Evolutionary conservation across 2,888 invertebrate species (phyloP).

Genomic region (Nipponacmea schrenckii): DNA sequence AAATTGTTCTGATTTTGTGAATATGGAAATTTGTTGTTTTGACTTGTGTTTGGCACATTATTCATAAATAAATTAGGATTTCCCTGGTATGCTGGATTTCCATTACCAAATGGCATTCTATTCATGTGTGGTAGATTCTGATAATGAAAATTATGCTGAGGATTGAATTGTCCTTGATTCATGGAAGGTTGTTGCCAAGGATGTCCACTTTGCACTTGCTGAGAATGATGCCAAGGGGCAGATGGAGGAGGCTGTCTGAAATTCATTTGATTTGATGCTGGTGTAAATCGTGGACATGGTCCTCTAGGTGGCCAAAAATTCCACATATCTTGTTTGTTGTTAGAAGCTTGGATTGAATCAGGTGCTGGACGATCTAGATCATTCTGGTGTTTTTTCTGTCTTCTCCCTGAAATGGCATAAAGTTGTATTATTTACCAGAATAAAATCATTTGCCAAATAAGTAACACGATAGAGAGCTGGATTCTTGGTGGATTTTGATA

Average conservation of each 20-base stretch:
- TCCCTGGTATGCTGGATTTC: background rate
- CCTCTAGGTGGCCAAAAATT: background rate
- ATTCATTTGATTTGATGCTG: background rate
- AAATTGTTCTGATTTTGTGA: too few relatives aligned
- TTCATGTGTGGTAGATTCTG: background rate
- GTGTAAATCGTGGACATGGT: background rate
- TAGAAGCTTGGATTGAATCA: background rate
- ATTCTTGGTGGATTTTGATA: too few relatives aligned
- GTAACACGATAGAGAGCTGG: too few relatives aligned
- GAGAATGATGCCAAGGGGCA: too few relatives aligned
- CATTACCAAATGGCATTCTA: background rate
- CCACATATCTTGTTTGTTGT: background rate
- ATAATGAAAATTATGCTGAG: background rate
- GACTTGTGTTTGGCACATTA: background rate
- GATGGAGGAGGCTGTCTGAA: too few relatives aligned
- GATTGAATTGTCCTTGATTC: too few relatives aligned
- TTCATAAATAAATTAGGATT: conserved; percentile 3
- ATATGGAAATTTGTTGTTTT: too few relatives aligned
- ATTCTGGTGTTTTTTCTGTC: background rate
- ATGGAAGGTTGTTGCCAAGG: too few relatives aligned
- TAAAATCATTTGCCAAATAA: too few relatives aligned
- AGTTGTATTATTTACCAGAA: too few relatives aligned
- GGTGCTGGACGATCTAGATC: background rate
- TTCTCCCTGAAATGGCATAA: too few relatives aligned
- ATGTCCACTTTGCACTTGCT: too few relatives aligned